Evolutionary conservation across 2,113 vertebrate species (phyloP), one percentile per base, ranked within the genome.

Genomic region (Loxodonta africana): DNA sequence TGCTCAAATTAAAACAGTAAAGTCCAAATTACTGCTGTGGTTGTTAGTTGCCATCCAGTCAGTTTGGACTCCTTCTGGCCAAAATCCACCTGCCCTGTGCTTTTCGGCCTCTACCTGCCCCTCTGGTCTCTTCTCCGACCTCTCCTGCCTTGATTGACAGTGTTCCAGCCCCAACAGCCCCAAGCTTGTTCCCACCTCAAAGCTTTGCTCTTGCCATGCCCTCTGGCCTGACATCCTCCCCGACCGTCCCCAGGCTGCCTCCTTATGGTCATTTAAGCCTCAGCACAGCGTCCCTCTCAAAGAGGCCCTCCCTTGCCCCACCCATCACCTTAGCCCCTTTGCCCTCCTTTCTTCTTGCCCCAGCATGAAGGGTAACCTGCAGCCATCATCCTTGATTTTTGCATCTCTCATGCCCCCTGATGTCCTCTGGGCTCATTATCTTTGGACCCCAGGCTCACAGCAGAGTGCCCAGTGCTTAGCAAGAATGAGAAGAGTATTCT

Each of bases 41-140:
- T 2, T 57, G 53, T 57, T 57, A 10, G 53, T 57, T 12, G 53
- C 53, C 53, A 57, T 57, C 53, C 8, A 71, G 69, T 41, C 37
- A 0, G 33, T 41, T 41, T 74, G 5, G 33, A 41, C 20, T 74
- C 73, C 6, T 41, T 44, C 69, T 3, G 20, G 44, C 23, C 65
- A 63, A 33, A 53, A 10, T 8, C 5, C 0, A 0, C 25, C 28
- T 8, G 77, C 37, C 63, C 17, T 0, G 11, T 26, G 17, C 2
- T 0, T 4, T 1, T 2, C 0, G 4, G 8, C 30, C 7, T 48
- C 83, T 17, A 1, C 25, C 33, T 14, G n/a, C 25, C 20, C 53
- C 10, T 4, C 1, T 0, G 0, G 9, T 33, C 26, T 2, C 15
- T 0, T 1, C n/a, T 67, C 23, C 12, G 15, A 23, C 51, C 9